These are phyloP conservation scores for Haliclona indistincta DNA, from an alignment of 37 sponge, comb jelly and placozoan genomes.

Conservation along the genomic window DNA sequence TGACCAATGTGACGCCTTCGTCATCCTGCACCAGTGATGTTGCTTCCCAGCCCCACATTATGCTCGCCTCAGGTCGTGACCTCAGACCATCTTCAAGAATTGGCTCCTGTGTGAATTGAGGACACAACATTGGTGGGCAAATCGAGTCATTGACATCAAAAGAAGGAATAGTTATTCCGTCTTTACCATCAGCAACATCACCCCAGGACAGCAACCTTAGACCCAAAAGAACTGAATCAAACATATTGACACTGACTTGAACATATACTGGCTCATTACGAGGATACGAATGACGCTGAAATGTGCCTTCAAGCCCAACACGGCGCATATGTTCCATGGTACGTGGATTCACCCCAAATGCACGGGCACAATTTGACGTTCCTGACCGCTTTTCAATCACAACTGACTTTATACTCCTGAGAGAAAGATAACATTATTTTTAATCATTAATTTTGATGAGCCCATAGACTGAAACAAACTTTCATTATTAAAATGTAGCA, in stretches of 20 bases:
- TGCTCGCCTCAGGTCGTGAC: conserved; percentile 6
- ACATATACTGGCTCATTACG: conserved; percentile 25
- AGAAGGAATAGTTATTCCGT: conserved; percentile 7
- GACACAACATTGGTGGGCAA: conserved; percentile 33
- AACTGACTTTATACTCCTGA: conserved; percentile 58
- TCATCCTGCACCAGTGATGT: conserved; percentile 47
- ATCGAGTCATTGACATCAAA: conserved; percentile 1
- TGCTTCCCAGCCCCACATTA: conserved; percentile 52
- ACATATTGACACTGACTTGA: not conserved
- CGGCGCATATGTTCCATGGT: conserved; percentile 77
- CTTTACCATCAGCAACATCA: conserved; percentile 42
- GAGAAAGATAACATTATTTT: too few relatives aligned
- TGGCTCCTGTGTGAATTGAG: conserved; percentile 65
- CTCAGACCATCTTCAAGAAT: conserved; percentile 53
- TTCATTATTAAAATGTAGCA: too few relatives aligned
- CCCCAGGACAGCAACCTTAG: conserved; percentile 52
- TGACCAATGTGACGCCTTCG: conserved; percentile 43
- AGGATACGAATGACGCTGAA: conserved; percentile 49
- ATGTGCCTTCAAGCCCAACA: conserved; percentile 44
- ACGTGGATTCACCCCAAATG: conserved; percentile 36
- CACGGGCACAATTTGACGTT: conserved; percentile 54
- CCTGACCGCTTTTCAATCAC: conserved; percentile 52
- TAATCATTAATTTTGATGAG: too few relatives aligned
- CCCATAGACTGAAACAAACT: too few relatives aligned
- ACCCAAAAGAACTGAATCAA: not conserved